Conservation (phyloP, 2,113 vertebrate genomes). For the Serilophus lunatus region DNA sequence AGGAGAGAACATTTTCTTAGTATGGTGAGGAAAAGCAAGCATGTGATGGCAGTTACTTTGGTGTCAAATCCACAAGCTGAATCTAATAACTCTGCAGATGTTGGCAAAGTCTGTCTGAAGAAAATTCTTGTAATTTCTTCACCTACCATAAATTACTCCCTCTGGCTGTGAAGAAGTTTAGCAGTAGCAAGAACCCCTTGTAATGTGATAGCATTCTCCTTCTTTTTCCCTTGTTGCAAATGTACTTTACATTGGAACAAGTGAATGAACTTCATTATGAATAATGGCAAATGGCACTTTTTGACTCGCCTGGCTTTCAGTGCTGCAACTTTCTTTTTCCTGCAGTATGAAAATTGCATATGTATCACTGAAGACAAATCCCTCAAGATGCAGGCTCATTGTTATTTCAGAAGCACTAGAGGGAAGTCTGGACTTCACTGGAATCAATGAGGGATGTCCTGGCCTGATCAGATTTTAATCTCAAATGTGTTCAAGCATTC, state of each 20-base stretch:
- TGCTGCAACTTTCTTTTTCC: background rate
- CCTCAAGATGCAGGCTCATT: background rate
- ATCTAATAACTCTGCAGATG: background rate
- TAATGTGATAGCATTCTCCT: background rate
- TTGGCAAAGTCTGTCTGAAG: background rate
- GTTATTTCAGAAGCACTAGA: background rate
- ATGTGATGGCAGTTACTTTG: background rate
- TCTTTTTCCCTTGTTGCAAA: background rate
- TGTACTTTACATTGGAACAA: background rate
- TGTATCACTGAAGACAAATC: background rate
- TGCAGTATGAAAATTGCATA: background rate
- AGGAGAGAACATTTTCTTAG: background rate
- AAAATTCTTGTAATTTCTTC: background rate
- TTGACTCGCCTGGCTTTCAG: background rate
- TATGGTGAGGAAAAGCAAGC: background rate
- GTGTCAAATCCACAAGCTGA: background rate
- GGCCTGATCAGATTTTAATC: background rate
- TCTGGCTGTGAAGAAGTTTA: background rate
- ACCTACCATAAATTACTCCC: background rate
- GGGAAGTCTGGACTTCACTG: background rate
- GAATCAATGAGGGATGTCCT: background rate
- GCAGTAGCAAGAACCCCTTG: background rate
- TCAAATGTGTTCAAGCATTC: background rate
- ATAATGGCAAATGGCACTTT: background rate
- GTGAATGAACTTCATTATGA: background rate